Conservation (phyloP, 1,140 invertebrate genomes). For the Trypoxylus dichotomus region DNA sequence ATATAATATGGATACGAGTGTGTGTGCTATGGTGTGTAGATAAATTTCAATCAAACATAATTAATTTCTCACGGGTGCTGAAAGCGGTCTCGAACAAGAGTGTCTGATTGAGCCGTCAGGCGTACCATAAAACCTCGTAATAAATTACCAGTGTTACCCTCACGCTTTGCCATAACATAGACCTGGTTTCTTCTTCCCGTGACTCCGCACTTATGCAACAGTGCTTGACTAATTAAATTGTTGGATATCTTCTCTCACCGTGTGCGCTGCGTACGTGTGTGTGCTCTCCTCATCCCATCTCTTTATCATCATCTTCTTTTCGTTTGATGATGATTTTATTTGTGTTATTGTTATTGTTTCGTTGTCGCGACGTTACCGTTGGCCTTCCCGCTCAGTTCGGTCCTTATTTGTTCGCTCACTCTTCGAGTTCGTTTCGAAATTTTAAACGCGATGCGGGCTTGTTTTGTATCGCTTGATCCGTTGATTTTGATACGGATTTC, state of each 20-base stretch:
- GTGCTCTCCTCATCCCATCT: background rate
- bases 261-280: background rate
- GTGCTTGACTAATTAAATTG: conserved; percentile 31
- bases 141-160: conserved; percentile 49
- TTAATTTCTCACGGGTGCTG: conserved; percentile 50
- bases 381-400: background rate
- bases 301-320: background rate
- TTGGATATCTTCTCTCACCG: conserved; percentile 20
- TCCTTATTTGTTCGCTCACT: background rate
- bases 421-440: background rate
- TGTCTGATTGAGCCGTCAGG: conserved; percentile 48
- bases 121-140: conserved; percentile 44
- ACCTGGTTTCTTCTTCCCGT: conserved; percentile 25
- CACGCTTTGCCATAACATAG: conserved; percentile 26
- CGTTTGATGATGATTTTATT: conserved; percentile 8
- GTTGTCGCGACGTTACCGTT: background rate
- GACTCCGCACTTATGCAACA: conserved; percentile 29
- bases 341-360: conserved; percentile 10
- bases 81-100: conserved; percentile 48
- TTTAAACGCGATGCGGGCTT: background rate
- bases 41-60: conserved; percentile 51
- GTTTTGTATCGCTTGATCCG: background rate
- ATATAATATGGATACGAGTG: conserved; percentile 2
- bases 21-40: conserved; percentile 32
- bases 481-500: conserved; percentile 7